Evolutionary conservation across 2,113 vertebrate genomes (phyloP), one percentile per base, ranked within the genome.

Genomic region (Mobula hypostoma): DNA sequence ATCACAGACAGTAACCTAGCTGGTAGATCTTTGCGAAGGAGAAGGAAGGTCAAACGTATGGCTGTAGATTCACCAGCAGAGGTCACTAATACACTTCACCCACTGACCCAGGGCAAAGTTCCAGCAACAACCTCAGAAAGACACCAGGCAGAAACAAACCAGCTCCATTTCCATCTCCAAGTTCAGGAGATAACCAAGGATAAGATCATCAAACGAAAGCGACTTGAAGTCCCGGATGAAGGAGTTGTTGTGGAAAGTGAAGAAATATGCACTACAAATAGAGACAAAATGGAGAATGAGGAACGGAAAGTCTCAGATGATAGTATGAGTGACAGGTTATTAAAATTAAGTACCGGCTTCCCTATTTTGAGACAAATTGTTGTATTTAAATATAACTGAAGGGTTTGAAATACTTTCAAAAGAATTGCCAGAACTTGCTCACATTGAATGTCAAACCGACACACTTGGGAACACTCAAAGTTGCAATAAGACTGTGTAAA

Each of bases 301-400:
- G 98, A 99, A 94, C 98, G 98, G 94, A 99, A 99, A 95, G 98
- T 97, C 82, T 99, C 98, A 0, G 99, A 99, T 95, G 99, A 99
- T 95, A 98, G 99, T 96, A 99, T 99, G 99, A 99, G 98, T 95
- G 99, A 99, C 98, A 99, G 99, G 99, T 99, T 97, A 97, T 96
- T 97, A 96, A 96, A 96, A 96, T 96, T 96, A 94, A 94, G 61
- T 74, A 21, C 36, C 91, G 58, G 91, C 32, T 74, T 93, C 70
- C 72, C 91, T 93, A 93, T 93, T 21, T 70, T 74, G 91, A 93
- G 91, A 93, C 36, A 56, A 93, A 68, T 93, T 93, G 66, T 72
- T 72, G 91, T 93, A 93, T 93, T 93, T 93, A 93, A 93, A 93
- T 93, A 74, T 93, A 74, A 93, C 91, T 93, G 68, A 68, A 93